These are phyloP conservation scores for Rhamphomyia laevipes DNA, from an alignment of 2,888 invertebrate genomes.

Conservation along the genomic window DNA sequence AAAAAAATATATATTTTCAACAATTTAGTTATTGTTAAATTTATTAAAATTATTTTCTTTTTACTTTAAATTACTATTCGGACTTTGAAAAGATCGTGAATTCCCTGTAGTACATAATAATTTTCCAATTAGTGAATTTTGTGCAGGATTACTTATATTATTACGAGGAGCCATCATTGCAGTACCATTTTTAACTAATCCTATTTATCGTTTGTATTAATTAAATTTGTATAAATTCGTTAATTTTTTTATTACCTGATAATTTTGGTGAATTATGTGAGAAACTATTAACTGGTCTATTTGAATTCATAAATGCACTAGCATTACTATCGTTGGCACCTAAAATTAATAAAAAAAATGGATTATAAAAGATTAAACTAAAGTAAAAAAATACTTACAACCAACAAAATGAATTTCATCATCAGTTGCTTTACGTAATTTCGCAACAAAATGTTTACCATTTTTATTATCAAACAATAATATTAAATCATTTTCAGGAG, in stretches of 20 bases:
- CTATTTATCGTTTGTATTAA: constrained; percentile 12
- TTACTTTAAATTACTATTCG: constrained; percentile 27
- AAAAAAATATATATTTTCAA: constrained; percentile 1
- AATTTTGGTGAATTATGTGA: constrained; percentile 26
- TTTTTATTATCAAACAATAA: constrained; percentile 66
- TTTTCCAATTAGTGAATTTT: constrained; percentile 24
- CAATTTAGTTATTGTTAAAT: not conserved
- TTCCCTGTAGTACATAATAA: constrained; percentile 18
- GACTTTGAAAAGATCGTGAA: constrained; percentile 27
- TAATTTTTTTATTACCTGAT: constrained; percentile 3
- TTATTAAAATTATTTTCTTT: constrained; percentile 5
- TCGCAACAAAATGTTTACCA: constrained; percentile 72
- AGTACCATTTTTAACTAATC: constrained; percentile 21
- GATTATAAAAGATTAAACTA: constrained; percentile 9
- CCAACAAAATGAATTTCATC: constrained; percentile 58
- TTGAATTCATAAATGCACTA: constrained; percentile 7
- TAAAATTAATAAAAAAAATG: not conserved
- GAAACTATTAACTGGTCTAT: constrained; percentile 21
- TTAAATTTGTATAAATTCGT: too few relatives aligned
- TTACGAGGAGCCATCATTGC: constrained; percentile 24
- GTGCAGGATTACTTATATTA: constrained; percentile 18
- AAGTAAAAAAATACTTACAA: constrained; percentile 27
- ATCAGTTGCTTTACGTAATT: constrained; percentile 57
- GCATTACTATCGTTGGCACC: constrained; percentile 8
- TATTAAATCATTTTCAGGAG: constrained; percentile 65